phyloP scores from a whole-genome alignment of 2,797 vertebrate genomes.

The Corythornis leucogaster region DNA sequence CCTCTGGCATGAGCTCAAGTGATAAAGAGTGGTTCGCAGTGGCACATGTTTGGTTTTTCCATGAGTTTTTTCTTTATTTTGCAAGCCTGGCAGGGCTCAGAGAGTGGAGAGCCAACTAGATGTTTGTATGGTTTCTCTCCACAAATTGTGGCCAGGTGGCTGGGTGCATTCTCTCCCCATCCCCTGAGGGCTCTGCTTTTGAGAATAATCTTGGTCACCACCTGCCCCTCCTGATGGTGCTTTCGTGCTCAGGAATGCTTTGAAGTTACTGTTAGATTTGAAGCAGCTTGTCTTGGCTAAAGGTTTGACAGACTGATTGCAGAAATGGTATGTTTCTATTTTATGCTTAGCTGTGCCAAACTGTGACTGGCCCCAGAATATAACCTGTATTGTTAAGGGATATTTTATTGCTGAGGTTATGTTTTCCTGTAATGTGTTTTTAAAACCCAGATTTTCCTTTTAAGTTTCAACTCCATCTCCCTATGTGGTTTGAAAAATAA shows the following conservation, averaged over 20 bases:
- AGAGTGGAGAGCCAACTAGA: not conserved
- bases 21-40: not conserved
- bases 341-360: not conserved
- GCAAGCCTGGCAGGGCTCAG: not conserved
- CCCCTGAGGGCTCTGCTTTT: not conserved
- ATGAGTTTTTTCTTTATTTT: not conserved
- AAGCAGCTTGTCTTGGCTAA: conserved; percentile 27
- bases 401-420: not conserved
- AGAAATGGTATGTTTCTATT: conserved; percentile 11
- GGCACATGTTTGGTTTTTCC: not conserved
- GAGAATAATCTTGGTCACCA: not conserved
- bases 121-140: not conserved
- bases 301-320: conserved; percentile 21
- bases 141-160: not conserved
- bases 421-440: conserved; percentile 1
- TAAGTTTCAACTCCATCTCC: not conserved
- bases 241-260: conserved; percentile 50
- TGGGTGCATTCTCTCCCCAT: not conserved
- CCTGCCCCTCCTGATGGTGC: not conserved
- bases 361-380: not conserved
- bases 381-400: not conserved
- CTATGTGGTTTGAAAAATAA: not conserved
- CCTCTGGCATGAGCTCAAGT: not conserved
- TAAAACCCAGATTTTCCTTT: not conserved
- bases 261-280: conserved; percentile 51